Base-by-base conservation (phyloP, 2,888 invertebrate genomes). In the Boloria euphrosyne region DNA sequence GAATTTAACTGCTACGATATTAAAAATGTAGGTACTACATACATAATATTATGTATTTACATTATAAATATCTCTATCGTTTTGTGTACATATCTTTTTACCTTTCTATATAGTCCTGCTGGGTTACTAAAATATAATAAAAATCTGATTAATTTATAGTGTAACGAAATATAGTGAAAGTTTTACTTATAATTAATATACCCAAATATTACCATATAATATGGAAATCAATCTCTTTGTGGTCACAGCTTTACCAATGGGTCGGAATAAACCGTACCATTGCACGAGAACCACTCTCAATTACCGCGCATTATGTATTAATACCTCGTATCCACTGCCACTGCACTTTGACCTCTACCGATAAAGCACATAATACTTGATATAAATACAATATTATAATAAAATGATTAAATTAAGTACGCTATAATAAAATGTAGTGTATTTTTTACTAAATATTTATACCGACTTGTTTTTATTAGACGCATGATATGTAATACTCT, bases 241-340 rank as follows among this genome's bases (percentile, higher is more conserved):
- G 66, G 62, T 52, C 55, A 31, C 52, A 49, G 65, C 55, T 61
- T 53, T 17, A 58, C 66, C 66, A 44, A 54, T 55, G 57, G 62
- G 59, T 62, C 18, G 65, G 67, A 65, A 59, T 65, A 67, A 65
- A 67, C 31, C 55, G 62, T 49, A 38, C 31, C 52, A 57, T 16
- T 59, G 54, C 62, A 66, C 62, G 66, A 66, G 62, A 69, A 67
- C 72, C 74, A 76, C 77, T 78, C 79, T 84, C 87, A 86, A 86
- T 87, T 86, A 86, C 81, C 73, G 80, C 72, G 78, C 85, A 86
- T 86, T 84, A 85, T 68, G 74, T 85, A 86, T 87, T 85, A 80
- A 87, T 79, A 79, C 76, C 55, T 66, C 73, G 71, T 62, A 71
- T 71, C 66, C 65, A 51, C 50, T 54, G 67, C 55, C 63, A 53